Conservation (phyloP, 2,797 vertebrate genomes). For the Neosalanx taihuensis region DNA sequence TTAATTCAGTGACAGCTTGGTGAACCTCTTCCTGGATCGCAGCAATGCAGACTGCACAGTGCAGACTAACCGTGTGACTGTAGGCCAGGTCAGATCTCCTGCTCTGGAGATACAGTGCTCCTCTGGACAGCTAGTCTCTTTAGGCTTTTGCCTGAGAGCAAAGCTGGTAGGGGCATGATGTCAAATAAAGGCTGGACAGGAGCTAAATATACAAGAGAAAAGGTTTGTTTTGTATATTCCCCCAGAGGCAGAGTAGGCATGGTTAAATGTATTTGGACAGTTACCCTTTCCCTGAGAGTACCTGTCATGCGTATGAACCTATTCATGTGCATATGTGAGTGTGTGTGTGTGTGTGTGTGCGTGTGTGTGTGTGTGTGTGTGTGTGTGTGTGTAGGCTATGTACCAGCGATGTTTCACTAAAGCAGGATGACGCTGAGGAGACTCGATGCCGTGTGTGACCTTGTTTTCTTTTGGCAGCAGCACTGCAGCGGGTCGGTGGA, state of each 20-base stretch:
- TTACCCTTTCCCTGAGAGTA: neutral
- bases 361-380: neutral
- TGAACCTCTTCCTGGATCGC: no score
- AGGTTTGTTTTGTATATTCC: neutral
- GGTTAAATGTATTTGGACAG: neutral
- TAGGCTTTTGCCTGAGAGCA: neutral
- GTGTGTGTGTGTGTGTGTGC: conserved; percentile 15
- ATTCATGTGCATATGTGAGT: neutral
- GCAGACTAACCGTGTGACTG: no score
- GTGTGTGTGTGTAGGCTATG: neutral
- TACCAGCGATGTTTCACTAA: neutral
- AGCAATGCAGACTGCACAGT: no score
- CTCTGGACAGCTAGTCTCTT: no score
- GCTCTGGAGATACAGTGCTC: no score
- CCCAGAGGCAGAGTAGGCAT: neutral
- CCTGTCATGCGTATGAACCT: neutral
- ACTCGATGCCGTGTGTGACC: conserved; percentile 48
- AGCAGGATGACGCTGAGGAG: neutral
- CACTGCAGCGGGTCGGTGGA: conserved; percentile 7
- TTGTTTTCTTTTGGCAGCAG: conserved; percentile 58
- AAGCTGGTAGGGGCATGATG: neutral
- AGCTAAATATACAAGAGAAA: neutral
- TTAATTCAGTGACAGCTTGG: no score
- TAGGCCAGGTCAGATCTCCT: no score
- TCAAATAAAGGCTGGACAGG: neutral